Base-by-base conservation (phyloP, 2,888 invertebrate genomes). In the Trachelus tabidus region DNA sequence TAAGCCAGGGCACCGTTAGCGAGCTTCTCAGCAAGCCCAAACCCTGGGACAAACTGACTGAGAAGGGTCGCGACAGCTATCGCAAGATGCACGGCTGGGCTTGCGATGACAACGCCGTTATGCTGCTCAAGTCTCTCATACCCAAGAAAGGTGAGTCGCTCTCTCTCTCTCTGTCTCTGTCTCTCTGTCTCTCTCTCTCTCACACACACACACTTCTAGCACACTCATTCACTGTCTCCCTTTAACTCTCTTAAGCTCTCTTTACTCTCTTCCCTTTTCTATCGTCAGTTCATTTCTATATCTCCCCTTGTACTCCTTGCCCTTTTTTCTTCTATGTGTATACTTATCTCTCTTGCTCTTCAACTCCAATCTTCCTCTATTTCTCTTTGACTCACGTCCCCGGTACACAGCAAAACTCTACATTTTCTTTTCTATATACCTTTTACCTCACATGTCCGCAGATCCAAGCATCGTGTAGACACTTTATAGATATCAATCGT, bases 41-140 rank as follows among this genome's bases (percentile, higher is more conserved):
- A 92, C 98, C 98, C 23, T 99, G 99, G 99, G 98, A 99, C 93
- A 99, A 99, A 93, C 94, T 99, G 90, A 99, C 99, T 79, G 99
- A 99, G 93, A 99, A 99, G 92, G 99, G 99, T 68, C 94, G 99
- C 78, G 99, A 99, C 93, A 99, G 99, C 87, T 99, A 99, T 93
- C 94, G 99, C 89, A 99, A 99, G 93, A 99, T 99, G 98, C 98
- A 99, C 93, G 98, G 98, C 88, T 99, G 99, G 99, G 98, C 99
- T 85, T 97, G 97, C 92, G 99, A 99, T 93, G 98, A 99, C 91
- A 96, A 97, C 89, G 98, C 99, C 89, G 97, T 99, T 89, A 95
- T 98, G 94, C 96, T 99, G 88, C 95, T 99, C 92, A 99, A 99
- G 93, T 97, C 98, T 85, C 96, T 99, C 92, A 98, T 99, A 93